Percentiles rank a stretch among this genome's conserved stretches.
These are phyloP conservation scores for Drosophila ustulata DNA, from an alignment of 2,888 invertebrate genomes.

Conservation along the genomic window DNA sequence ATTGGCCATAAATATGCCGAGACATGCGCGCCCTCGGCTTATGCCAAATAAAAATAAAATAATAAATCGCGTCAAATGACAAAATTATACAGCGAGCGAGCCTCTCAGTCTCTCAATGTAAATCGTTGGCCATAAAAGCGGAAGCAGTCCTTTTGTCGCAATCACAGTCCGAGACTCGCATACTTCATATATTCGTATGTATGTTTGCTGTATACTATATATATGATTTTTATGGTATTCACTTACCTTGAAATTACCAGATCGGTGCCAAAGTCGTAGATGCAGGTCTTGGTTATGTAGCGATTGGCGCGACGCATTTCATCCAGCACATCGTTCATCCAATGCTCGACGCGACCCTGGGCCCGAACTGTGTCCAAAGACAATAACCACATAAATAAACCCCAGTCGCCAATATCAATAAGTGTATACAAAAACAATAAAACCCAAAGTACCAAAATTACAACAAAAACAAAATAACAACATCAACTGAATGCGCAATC, in stretches of 20 bases:
- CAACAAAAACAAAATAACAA: constrained; percentile 43
- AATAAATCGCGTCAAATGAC: constrained; percentile 83
- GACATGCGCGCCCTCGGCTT: constrained; percentile 60
- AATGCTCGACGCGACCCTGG: constrained; percentile 94
- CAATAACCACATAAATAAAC: constrained; percentile 78
- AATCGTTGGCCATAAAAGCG: constrained; percentile 79
- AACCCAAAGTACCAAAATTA: constrained; percentile 64
- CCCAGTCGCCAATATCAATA: constrained; percentile 78
- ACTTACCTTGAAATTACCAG: constrained; percentile 87
- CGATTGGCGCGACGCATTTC: constrained; percentile 95
- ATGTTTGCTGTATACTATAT: constrained; percentile 38
- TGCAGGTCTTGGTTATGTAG: constrained; percentile 93
- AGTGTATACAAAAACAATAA: constrained; percentile 77
- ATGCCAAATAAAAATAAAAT: constrained; percentile 67
- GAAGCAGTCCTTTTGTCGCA: constrained; percentile 20
- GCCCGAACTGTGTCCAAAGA: constrained; percentile 86
- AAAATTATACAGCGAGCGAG: constrained; percentile 82
- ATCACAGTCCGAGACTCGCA: constrained; percentile 6
- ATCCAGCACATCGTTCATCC: constrained; percentile 94
- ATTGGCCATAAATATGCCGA: constrained; percentile 78
- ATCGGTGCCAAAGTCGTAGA: constrained; percentile 94
- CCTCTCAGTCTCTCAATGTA: constrained; percentile 63
- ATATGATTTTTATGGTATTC: constrained; percentile 55
- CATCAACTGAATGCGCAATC: constrained; percentile 64
- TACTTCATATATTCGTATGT: constrained; percentile 14